A percentile compares a stretch with the other conserved stretches of the same genome.
Evolutionary conservation across 2,888 invertebrate species (phyloP).

Genomic region (Cheilosia urbana): DNA sequence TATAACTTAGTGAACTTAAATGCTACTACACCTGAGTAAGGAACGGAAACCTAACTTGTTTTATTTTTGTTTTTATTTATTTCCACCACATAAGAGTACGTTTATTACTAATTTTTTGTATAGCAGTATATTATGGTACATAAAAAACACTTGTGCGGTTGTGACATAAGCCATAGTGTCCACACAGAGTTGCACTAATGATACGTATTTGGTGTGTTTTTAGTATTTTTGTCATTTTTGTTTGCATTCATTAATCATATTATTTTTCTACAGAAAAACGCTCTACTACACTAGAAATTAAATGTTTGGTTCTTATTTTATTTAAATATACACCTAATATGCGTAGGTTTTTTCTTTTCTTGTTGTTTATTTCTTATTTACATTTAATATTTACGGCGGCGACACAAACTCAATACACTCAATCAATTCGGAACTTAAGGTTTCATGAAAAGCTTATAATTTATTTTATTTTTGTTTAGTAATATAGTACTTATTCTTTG

Average conservation of each 20-base stretch:
- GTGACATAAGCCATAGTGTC: conserved; percentile 1
- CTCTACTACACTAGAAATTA: conserved; percentile 50
- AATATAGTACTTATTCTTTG: conserved; percentile 6
- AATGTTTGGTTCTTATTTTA: conserved; percentile 27
- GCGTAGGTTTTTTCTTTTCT: conserved; percentile 8
- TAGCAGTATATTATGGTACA: conserved; percentile 59
- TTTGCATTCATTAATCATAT: neutral
- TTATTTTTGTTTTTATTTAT: conserved; percentile 17
- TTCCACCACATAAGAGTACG: conserved; percentile 39
- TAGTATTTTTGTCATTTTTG: conserved; percentile 9
- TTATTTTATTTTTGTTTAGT: conserved; percentile 14
- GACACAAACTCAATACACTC: conserved; percentile 51
- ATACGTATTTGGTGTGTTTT: conserved; percentile 72
- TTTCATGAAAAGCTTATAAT: conserved; percentile 63
- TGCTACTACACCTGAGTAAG: conserved; percentile 72
- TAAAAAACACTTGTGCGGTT: conserved; percentile 40
- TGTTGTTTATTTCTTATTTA: conserved; percentile 46
- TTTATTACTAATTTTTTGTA: conserved; percentile 27
- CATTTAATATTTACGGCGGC: conserved; percentile 50
- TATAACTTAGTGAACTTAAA: conserved; percentile 67
- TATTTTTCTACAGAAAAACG: conserved; percentile 27
- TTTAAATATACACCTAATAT: conserved; percentile 25
- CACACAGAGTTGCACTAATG: conserved; percentile 55
- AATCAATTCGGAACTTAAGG: conserved; percentile 55
- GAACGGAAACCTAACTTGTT: conserved; percentile 71